These are phyloP conservation scores for Enteromius fasciolatus DNA, from an alignment of 2,797 vertebrate genomes.

Conservation along the genomic window DNA sequence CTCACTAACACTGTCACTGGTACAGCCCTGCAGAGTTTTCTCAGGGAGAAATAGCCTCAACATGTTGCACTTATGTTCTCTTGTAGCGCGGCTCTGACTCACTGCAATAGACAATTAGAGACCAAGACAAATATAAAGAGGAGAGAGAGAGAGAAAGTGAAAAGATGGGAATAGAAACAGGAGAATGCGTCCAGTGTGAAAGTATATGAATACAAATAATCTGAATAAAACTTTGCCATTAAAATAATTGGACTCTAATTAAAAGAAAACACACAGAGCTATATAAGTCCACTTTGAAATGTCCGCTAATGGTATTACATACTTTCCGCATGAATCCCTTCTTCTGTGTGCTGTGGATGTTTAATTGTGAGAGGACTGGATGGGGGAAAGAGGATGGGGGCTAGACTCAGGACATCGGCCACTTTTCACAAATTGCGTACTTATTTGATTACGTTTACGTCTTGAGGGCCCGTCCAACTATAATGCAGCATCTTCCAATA, in stretches of 20 bases:
- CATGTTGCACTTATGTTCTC: constrained; percentile 23
- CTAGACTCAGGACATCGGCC: constrained; percentile 39
- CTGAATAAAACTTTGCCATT: constrained; percentile 14
- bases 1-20: constrained; percentile 71
- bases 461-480: constrained; percentile 30
- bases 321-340: constrained; percentile 2
- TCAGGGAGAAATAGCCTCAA: constrained; percentile 48
- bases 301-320: constrained; percentile 27
- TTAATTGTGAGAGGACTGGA: constrained; percentile 39
- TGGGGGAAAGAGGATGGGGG: background rate
- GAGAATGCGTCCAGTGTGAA: background rate
- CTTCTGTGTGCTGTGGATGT: constrained; percentile 23
- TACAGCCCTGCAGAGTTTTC: constrained; percentile 60
- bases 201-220: constrained; percentile 8
- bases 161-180: background rate
- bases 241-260: constrained; percentile 38
- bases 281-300: constrained; percentile 24
- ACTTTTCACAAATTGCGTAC: constrained; percentile 52
- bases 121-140: constrained; percentile 26
- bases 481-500: constrained; percentile 46
- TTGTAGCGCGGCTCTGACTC: constrained; percentile 30
- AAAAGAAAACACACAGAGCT: constrained; percentile 18
- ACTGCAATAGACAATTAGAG: constrained; percentile 46
- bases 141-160: constrained; percentile 3
- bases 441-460: constrained; percentile 53